These are phyloP conservation scores for Gymnoscopelus braueri DNA, from an alignment of 2,797 vertebrate species.

Conservation along the genomic window DNA sequence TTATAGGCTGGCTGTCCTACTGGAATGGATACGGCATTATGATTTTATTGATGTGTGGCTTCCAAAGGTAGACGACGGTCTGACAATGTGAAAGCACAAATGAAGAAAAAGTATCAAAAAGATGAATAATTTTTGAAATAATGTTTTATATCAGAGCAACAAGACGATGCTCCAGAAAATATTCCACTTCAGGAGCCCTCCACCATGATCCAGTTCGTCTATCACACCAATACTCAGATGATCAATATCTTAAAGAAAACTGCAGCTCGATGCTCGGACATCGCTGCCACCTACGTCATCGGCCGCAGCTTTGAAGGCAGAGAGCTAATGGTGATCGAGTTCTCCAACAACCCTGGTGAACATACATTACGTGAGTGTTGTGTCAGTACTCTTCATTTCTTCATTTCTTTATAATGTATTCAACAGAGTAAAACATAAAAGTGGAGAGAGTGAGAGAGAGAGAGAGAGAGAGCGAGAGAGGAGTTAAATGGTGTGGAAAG, in stretches of 20 bases:
- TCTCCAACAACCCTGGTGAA: constrained; percentile 90
- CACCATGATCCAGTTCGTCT: constrained; percentile 81
- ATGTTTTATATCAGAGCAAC: constrained; percentile 37
- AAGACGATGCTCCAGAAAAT: constrained; percentile 39
- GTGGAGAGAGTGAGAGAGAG: too few relatives aligned
- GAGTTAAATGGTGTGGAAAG: too few relatives aligned
- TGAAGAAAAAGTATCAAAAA: neutral
- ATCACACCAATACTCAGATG: constrained; percentile 89
- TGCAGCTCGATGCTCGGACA: constrained; percentile 83
- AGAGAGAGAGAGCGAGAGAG: too few relatives aligned
- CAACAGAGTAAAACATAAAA: too few relatives aligned
- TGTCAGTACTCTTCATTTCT: too few relatives aligned
- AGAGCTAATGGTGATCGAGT: constrained; percentile 94
- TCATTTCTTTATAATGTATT: too few relatives aligned
- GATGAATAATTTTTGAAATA: neutral
- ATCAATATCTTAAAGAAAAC: constrained; percentile 83
- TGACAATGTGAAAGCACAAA: neutral
- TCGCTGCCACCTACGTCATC: constrained; percentile 92
- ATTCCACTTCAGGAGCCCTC: constrained; percentile 63
- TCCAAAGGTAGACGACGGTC: neutral
- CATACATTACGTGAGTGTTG: constrained; percentile 89
- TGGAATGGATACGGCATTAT: constrained; percentile 16
- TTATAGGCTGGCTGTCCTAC: constrained; percentile 24
- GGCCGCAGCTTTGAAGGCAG: constrained; percentile 90
- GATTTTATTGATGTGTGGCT: constrained; percentile 11